A percentile compares a stretch with the other conserved stretches of the same genome.
These are phyloP conservation scores for Lateolabrax maculatus DNA, from an alignment of 2,797 vertebrate genomes.

Conservation along the genomic window DNA sequence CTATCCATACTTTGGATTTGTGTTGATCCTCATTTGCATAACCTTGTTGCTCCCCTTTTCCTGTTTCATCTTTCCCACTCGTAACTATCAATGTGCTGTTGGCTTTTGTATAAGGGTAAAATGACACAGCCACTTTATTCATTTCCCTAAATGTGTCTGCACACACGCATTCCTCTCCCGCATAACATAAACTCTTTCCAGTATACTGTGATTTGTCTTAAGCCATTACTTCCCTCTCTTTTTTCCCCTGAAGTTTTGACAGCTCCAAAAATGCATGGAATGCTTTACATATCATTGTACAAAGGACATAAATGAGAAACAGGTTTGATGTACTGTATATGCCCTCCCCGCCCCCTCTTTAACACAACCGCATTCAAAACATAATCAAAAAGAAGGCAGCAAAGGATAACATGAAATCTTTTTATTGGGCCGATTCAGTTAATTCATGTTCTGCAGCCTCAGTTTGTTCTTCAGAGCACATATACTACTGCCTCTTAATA, in stretches of 20 bases:
- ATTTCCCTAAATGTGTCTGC: conserved; percentile 75
- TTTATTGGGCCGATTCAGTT: conserved; percentile 44
- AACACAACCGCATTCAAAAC: conserved; percentile 34
- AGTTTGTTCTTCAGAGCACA: conserved; percentile 60
- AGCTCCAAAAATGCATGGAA: conserved; percentile 77
- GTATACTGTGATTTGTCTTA: conserved; percentile 85
- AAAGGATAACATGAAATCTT: conserved; percentile 38
- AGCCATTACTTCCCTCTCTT: conserved; percentile 60
- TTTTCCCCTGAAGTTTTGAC: conserved; percentile 52
- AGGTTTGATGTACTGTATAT: conserved; percentile 50
- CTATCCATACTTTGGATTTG: conserved; percentile 79
- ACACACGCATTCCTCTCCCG: conserved; percentile 68
- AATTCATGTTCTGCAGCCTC: conserved; percentile 35
- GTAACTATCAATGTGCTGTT: conserved; percentile 76
- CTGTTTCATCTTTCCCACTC: conserved; percentile 59
- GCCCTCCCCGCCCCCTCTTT: conserved; percentile 16
- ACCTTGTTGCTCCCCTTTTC: conserved; percentile 49
- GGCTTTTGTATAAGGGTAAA: conserved; percentile 83
- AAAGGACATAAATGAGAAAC: conserved; percentile 66
- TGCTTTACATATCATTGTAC: conserved; percentile 78
- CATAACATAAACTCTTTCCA: conserved; percentile 79
- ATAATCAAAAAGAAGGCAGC: conserved; percentile 37
- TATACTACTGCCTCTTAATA: conserved; percentile 63
- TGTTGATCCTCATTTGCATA: conserved; percentile 71
- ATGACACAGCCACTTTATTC: conserved; percentile 78